Conservation (phyloP, 2,797 vertebrate species). For the Phyllotis vaccarum region DNA sequence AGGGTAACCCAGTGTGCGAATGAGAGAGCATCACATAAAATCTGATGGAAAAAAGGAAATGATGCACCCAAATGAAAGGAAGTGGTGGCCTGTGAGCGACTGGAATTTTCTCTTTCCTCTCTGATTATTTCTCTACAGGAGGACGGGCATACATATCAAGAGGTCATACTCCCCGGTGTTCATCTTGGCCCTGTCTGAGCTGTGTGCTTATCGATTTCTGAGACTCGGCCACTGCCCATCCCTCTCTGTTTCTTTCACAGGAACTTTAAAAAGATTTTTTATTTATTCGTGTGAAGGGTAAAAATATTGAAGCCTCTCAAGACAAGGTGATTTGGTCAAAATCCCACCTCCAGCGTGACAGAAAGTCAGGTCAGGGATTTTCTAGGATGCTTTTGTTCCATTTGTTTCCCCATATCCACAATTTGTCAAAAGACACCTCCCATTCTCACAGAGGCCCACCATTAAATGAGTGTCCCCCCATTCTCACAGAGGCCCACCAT, state of each 20-base stretch:
- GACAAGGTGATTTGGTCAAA: not conserved
- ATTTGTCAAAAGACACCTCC: not conserved
- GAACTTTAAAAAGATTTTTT: not conserved
- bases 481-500: too few relatives aligned
- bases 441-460: not conserved
- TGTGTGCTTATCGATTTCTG: not conserved
- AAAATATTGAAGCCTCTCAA: not conserved
- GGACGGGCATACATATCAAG: not conserved
- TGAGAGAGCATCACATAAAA: not conserved
- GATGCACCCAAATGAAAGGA: not conserved
- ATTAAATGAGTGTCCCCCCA: too few relatives aligned
- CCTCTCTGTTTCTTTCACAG: not conserved
- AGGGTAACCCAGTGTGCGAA: not conserved
- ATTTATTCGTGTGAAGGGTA: not conserved
- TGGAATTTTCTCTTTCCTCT: not conserved
- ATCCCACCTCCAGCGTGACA: not conserved
- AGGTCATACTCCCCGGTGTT: not conserved
- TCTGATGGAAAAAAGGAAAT: conserved; percentile 26
- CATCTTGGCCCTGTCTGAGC: not conserved
- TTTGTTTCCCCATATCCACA: not conserved
- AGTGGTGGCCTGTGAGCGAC: not conserved
- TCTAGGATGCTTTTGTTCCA: not conserved
- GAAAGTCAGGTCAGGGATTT: not conserved
- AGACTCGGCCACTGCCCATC: not conserved
- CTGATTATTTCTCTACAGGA: not conserved